Conservation (phyloP, 37 sponge, comb jelly and placozoan species). For the Halisarca cf. caerulea region DNA sequence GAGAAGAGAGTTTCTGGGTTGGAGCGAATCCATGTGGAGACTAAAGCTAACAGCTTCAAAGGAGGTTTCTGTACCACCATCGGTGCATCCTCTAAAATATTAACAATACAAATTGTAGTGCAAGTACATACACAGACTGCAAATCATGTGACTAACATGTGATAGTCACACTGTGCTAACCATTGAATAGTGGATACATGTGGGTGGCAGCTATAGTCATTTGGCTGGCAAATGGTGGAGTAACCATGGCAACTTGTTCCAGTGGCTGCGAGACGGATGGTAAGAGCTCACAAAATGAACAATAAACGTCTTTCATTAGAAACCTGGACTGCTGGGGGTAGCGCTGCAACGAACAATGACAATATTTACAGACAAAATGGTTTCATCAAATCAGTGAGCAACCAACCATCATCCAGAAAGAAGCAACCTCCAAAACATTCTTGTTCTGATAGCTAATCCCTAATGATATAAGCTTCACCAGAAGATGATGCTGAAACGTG, state of each 20-base stretch:
- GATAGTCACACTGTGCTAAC: constrained; percentile 7
- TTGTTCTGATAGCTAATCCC: constrained; percentile 37
- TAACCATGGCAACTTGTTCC: constrained; percentile 29
- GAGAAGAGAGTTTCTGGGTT: constrained; percentile 40
- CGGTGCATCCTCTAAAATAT: background rate
- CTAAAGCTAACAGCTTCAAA: constrained; percentile 30
- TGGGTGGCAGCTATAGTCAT: constrained; percentile 50
- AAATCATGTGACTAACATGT: too few relatives aligned
- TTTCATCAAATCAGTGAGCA: background rate
- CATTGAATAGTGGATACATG: constrained; percentile 48
- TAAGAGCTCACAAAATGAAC: constrained; percentile 64
- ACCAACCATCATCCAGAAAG: constrained; percentile 74
- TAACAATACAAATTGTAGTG: background rate
- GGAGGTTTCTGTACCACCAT: constrained; percentile 29
- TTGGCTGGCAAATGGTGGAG: constrained; percentile 58
- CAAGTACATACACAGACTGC: background rate
- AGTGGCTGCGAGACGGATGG: constrained; percentile 62
- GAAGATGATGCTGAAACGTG: constrained; percentile 9
- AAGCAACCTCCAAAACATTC: constrained; percentile 32
- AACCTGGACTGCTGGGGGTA: constrained; percentile 34
- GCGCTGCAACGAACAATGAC: constrained; percentile 24
- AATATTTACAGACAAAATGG: background rate
- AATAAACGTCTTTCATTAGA: constrained; percentile 42
- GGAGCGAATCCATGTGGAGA: constrained; percentile 53
- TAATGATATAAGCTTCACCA: constrained; percentile 55